Conservation (phyloP, 2,888 invertebrate genomes). For the Lottia gigantea region DNA sequence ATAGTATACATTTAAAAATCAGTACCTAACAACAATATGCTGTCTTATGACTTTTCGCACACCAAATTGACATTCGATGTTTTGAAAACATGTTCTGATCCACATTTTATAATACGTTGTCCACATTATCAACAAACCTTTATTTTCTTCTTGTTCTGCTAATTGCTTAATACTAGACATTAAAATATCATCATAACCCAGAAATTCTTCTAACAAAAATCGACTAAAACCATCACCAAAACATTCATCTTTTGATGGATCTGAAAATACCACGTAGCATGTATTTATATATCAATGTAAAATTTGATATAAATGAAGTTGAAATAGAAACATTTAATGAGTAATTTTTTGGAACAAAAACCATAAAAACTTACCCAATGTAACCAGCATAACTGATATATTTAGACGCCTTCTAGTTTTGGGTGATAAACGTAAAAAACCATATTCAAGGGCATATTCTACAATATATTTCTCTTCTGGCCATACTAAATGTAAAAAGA, state of each 20-base stretch:
- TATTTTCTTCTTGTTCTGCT: slow-evolving; percentile 95
- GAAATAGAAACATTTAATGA: too few relatives aligned
- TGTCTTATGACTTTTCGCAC: too few relatives aligned
- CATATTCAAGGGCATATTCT: slow-evolving; percentile 97
- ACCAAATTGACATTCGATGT: too few relatives aligned
- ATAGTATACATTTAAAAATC: too few relatives aligned
- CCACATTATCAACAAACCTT: slow-evolving; percentile 73
- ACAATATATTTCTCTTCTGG: slow-evolving; percentile 94
- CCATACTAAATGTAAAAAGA: slow-evolving; percentile 69
- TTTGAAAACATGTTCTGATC: too few relatives aligned
- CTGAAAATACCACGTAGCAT: slow-evolving; percentile 75
- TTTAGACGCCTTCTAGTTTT: slow-evolving; percentile 86
- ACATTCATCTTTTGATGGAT: slow-evolving; percentile 88
- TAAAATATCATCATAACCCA: slow-evolving; percentile 96
- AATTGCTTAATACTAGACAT: slow-evolving; percentile 96
- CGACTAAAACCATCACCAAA: slow-evolving; percentile 94
- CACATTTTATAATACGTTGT: too few relatives aligned
- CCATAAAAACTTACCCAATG: slow-evolving; percentile 64
- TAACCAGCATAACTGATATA: slow-evolving; percentile 81
- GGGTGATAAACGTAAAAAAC: slow-evolving; percentile 90
- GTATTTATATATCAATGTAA: neutral
- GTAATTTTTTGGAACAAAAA: too few relatives aligned
- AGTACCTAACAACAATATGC: too few relatives aligned
- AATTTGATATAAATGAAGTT: neutral
- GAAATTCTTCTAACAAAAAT: slow-evolving; percentile 88